phyloP scores from a whole-genome alignment of 23 tunicate genomes.

The Trididemnum clinides region DNA sequence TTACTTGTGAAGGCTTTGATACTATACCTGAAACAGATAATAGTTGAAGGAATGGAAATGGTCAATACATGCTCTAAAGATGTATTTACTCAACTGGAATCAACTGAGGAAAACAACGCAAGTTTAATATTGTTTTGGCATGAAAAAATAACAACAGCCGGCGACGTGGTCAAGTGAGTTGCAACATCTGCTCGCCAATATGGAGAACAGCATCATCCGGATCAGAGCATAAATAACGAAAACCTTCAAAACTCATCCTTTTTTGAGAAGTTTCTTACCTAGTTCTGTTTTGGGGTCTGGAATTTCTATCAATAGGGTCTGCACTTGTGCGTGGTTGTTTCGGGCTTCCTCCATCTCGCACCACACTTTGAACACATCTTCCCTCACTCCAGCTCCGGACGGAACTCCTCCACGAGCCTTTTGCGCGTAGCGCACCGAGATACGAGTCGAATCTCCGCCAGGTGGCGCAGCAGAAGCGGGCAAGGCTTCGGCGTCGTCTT shows the following conservation, averaged over 20 bases:
- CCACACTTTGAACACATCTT: conserved; percentile 87
- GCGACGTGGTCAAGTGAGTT: too few relatives aligned
- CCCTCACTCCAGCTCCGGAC: conserved; percentile 87
- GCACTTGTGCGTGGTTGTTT: conserved; percentile 80
- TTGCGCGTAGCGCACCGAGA: conserved; percentile 62
- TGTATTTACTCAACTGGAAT: too few relatives aligned
- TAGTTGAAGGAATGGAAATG: too few relatives aligned
- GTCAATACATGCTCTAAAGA: too few relatives aligned
- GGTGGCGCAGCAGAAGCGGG: conserved; percentile 72
- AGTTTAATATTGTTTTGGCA: too few relatives aligned
- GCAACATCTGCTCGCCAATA: too few relatives aligned
- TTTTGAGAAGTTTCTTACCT: too few relatives aligned
- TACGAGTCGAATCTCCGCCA: conserved; percentile 62
- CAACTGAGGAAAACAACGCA: too few relatives aligned
- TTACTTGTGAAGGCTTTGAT: not conserved
- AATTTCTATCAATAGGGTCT: conserved; percentile 56
- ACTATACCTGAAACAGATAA: conserved; percentile 28
- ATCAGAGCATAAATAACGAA: too few relatives aligned
- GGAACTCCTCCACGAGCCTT: conserved; percentile 83
- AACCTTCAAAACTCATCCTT: too few relatives aligned
- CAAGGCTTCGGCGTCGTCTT: conserved; percentile 79
- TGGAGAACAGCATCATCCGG: too few relatives aligned
- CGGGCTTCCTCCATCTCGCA: conserved; percentile 73
- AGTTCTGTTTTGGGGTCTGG: conserved; percentile 51
- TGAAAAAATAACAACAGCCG: too few relatives aligned